A percentile compares a stretch with the other conserved stretches of the same genome.
Evolutionary conservation across 2,113 vertebrate species (phyloP).

Genomic region (Macquaria ambigua): DNA sequence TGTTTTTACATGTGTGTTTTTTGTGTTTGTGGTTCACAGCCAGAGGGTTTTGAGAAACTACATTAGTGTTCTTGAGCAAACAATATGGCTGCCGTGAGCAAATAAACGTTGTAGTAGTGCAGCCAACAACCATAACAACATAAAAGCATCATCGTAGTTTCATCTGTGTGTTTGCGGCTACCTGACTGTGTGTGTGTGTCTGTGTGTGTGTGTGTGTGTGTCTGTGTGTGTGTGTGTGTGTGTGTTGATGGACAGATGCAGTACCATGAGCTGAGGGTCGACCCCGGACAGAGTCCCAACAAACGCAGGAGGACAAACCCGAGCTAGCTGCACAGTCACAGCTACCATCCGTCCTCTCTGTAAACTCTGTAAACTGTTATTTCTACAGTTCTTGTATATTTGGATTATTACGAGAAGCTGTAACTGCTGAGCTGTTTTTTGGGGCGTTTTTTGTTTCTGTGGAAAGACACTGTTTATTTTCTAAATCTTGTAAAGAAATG

Average conservation of each 20-base stretch:
- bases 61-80: neutral
- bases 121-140: too few relatives aligned
- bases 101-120: neutral
- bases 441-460: conserved; percentile 25
- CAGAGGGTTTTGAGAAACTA: too few relatives aligned
- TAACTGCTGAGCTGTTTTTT: conserved; percentile 22
- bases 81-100: too few relatives aligned
- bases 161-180: neutral
- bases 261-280: conserved; percentile 91
- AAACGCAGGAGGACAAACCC: conserved; percentile 89
- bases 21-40: too few relatives aligned
- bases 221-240: too few relatives aligned
- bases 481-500: conserved; percentile 49
- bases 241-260: conserved; percentile 96
- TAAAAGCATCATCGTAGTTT: neutral
- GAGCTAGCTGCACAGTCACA: conserved; percentile 73
- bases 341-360: neutral
- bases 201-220: conserved; percentile 21
- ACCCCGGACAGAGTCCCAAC: conserved; percentile 89
- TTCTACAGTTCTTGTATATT: conserved; percentile 55
- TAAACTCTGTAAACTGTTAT: conserved; percentile 73
- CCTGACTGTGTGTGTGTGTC: conserved; percentile 16
- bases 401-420: conserved; percentile 13
- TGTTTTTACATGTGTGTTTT: too few relatives aligned
- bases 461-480: conserved; percentile 57